phyloP scores from a whole-genome alignment of 2,888 invertebrate species.

The Drosophila setosimentum region DNA sequence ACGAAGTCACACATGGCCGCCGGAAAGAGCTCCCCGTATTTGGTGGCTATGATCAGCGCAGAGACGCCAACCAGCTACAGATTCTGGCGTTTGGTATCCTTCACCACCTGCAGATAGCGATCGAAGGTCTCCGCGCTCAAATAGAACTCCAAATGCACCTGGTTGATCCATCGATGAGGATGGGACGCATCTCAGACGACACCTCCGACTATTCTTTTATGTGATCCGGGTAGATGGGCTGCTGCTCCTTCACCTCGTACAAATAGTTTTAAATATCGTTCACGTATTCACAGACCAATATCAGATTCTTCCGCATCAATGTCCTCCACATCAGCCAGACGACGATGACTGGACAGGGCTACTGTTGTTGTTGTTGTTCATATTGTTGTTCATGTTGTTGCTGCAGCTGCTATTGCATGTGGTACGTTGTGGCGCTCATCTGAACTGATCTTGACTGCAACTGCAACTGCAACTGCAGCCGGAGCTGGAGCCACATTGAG shows the following conservation, averaged over 20 bases:
- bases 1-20: conserved; percentile 95
- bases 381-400: too few relatives aligned
- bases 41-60: conserved; percentile 95
- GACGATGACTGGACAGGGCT: conserved; percentile 68
- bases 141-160: conserved; percentile 94
- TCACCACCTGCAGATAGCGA: conserved; percentile 89
- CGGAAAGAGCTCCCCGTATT: conserved; percentile 97
- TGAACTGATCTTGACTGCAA: conserved; percentile 10
- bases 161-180: conserved; percentile 97
- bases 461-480: too few relatives aligned
- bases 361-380: too few relatives aligned
- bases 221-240: conserved; percentile 88
- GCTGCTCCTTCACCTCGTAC: conserved; percentile 89
- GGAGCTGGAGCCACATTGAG: too few relatives aligned
- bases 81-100: conserved; percentile 88
- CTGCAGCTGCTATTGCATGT: not conserved
- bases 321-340: conserved; percentile 86
- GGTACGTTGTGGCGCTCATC: conserved; percentile 1
- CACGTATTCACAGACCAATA: conserved; percentile 94
- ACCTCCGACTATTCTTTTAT: conserved; percentile 89
- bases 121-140: conserved; percentile 96
- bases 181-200: conserved; percentile 93
- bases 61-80: conserved; percentile 96
- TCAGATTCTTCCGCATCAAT: conserved; percentile 92
- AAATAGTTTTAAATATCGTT: conserved; percentile 96